Percentiles rank a stretch among this genome's conserved stretches.
phyloP scores from a whole-genome alignment of 2,797 vertebrate species.

The Sebastes trivittatus region DNA sequence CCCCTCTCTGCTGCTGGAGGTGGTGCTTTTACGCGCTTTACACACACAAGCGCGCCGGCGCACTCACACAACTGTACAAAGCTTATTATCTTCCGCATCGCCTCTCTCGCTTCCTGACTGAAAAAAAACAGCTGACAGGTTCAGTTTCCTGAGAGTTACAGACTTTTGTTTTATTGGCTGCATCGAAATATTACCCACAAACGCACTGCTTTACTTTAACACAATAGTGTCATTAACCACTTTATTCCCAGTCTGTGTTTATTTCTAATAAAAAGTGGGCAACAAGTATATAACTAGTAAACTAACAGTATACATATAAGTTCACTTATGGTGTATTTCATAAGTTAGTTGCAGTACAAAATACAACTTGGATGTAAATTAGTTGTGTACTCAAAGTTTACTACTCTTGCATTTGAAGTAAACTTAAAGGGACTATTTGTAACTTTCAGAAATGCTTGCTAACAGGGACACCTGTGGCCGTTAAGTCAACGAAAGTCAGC shows the following conservation, averaged over 20 bases:
- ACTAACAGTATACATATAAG: too few species aligned
- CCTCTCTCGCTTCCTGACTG: slow-evolving; percentile 65
- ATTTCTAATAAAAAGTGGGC: not conserved
- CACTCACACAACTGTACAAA: slow-evolving; percentile 1
- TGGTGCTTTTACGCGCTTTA: slow-evolving; percentile 27
- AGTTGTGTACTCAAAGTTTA: too few species aligned
- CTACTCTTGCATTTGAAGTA: too few species aligned
- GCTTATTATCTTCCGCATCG: slow-evolving; percentile 76
- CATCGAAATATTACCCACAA: not conserved
- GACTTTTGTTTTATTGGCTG: not conserved
- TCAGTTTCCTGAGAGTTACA: not conserved
- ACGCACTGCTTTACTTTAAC: not conserved
- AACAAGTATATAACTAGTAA: too few species aligned
- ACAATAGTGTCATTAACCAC: not conserved
- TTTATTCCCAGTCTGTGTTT: not conserved
- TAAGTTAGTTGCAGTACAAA: too few species aligned
- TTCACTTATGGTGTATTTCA: too few species aligned
- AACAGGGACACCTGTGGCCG: too few species aligned
- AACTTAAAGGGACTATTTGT: too few species aligned
- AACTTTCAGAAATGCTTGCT: too few species aligned
- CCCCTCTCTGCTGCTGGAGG: slow-evolving; percentile 49
- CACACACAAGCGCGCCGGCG: slow-evolving; percentile 22
- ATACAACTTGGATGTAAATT: too few species aligned
- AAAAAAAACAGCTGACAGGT: slow-evolving; percentile 37
- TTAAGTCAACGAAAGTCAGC: too few species aligned